Evolutionary conservation across 2,797 vertebrate genomes (phyloP).

Genomic region (Gymnopithys bicolor): DNA sequence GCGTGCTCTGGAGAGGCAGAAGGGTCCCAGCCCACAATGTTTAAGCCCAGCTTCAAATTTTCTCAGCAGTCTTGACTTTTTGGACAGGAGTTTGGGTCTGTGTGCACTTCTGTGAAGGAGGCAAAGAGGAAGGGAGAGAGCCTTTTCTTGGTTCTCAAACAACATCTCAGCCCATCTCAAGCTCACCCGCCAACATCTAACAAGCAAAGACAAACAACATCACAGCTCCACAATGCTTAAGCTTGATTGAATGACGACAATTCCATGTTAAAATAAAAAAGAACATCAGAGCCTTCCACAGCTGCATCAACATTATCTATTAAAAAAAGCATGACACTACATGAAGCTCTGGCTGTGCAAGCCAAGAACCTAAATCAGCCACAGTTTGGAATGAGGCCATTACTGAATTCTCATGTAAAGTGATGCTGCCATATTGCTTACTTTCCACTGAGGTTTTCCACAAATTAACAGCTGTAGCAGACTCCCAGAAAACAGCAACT

Average conservation of each 20-base stretch:
- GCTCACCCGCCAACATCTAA: slow-evolving; percentile 47
- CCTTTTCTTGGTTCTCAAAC: slow-evolving; percentile 40
- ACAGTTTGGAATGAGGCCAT: slow-evolving; percentile 66
- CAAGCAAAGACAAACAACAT: slow-evolving; percentile 64
- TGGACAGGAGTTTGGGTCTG: slow-evolving; percentile 17
- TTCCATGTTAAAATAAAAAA: slow-evolving; percentile 43
- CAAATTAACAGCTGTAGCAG: slow-evolving; percentile 77
- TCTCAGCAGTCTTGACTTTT: slow-evolving; percentile 18
- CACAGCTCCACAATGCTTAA: slow-evolving; percentile 19
- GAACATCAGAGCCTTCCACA: slow-evolving; percentile 65
- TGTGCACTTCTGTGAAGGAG: slow-evolving; percentile 2
- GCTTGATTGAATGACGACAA: slow-evolving; percentile 50
- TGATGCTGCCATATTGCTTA: slow-evolving; percentile 69
- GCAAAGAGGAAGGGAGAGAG: slow-evolving; percentile 3
- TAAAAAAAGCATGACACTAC: slow-evolving; percentile 60
- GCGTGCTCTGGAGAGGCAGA: neutral
- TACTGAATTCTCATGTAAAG: slow-evolving; percentile 61
- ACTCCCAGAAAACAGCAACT: slow-evolving; percentile 64
- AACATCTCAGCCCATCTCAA: slow-evolving; percentile 19
- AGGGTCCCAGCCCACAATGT: neutral
- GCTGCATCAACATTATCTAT: slow-evolving; percentile 74
- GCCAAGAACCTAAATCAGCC: slow-evolving; percentile 65
- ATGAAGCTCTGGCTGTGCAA: slow-evolving; percentile 42
- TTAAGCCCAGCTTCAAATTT: slow-evolving; percentile 41
- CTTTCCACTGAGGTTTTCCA: slow-evolving; percentile 76